phyloP scores from a whole-genome alignment of 1,140 invertebrate species.

The Drosophila kohkoa region DNA sequence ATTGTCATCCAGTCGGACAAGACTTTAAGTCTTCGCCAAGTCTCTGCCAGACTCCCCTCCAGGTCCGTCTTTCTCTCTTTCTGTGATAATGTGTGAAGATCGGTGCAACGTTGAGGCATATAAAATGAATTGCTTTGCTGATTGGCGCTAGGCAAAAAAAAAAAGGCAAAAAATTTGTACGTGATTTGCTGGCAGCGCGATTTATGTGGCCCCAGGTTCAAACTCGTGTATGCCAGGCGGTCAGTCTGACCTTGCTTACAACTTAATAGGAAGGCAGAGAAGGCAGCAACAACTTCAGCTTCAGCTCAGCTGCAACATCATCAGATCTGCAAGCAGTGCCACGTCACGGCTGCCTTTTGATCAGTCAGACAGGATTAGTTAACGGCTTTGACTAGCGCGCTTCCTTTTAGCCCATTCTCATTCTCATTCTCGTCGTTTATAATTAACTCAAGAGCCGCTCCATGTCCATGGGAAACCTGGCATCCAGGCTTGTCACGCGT shows the following conservation, averaged over 20 bases:
- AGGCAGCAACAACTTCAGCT: background rate
- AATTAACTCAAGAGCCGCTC: conserved; percentile 69
- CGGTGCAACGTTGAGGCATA: conserved; percentile 28
- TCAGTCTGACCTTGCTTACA: conserved; percentile 53
- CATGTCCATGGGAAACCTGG: conserved; percentile 60
- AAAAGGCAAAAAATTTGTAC: conserved; percentile 33
- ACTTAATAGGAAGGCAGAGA: conserved; percentile 35
- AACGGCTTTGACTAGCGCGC: conserved; percentile 52
- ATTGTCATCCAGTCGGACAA: conserved; percentile 61
- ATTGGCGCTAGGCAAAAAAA: conserved; percentile 45
- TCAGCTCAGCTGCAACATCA: background rate
- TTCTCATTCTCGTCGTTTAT: conserved; percentile 77
- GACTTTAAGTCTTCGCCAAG: background rate
- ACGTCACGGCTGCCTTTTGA: conserved; percentile 65
- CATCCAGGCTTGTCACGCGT: conserved; percentile 72
- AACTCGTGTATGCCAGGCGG: conserved; percentile 46
- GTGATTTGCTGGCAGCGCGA: conserved; percentile 42
- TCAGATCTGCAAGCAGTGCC: conserved; percentile 7
- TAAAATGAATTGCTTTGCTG: conserved; percentile 76
- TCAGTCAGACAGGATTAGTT: conserved; percentile 76
- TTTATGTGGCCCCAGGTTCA: conserved; percentile 50
- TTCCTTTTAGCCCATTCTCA: conserved; percentile 65
- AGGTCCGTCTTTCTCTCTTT: background rate
- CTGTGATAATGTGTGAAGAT: conserved; percentile 72
- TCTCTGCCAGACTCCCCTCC: background rate